A percentile compares a stretch with the other conserved stretches of the same genome.
Evolutionary conservation across 1,140 invertebrate species (phyloP).

Genomic region (Pteromalus puparum): DNA sequence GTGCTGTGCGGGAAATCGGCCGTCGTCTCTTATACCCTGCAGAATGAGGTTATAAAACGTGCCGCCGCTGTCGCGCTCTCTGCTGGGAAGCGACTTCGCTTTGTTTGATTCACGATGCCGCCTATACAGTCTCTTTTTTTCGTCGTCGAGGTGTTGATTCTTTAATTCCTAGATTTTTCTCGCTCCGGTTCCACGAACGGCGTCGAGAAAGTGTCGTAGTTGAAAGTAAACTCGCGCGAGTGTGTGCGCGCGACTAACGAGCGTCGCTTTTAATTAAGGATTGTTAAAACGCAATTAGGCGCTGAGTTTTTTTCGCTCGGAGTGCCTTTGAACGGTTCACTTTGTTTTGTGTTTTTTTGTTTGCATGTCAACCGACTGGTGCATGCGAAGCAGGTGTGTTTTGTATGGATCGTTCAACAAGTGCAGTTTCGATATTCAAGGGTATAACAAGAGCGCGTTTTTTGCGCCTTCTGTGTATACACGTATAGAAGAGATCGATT

Average conservation of each 20-base stretch:
- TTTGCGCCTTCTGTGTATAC: no score
- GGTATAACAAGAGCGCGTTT: no score
- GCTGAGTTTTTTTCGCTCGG: neutral
- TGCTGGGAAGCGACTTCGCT: neutral
- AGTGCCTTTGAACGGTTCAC: neutral
- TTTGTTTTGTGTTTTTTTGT: neutral
- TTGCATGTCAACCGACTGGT: neutral
- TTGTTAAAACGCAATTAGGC: conserved; percentile 13
- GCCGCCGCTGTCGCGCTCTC: neutral
- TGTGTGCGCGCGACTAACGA: neutral
- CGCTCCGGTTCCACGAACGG: neutral
- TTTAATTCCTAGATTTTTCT: neutral
- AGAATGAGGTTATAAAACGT: conserved; percentile 9
- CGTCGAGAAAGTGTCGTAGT: neutral
- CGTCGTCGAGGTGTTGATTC: neutral
- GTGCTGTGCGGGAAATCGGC: neutral
- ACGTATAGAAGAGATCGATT: no score
- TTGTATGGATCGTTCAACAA: no score
- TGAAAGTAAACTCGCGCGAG: conserved; percentile 7
- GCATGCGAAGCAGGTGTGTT: neutral
- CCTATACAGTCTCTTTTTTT: neutral
- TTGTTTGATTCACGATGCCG: neutral
- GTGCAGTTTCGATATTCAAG: no score
- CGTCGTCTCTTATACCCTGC: neutral
- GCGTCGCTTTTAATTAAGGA: conserved; percentile 8